phyloP scores from a whole-genome alignment of 2,888 invertebrate genomes.

The Lasioglossum marginatum region DNA sequence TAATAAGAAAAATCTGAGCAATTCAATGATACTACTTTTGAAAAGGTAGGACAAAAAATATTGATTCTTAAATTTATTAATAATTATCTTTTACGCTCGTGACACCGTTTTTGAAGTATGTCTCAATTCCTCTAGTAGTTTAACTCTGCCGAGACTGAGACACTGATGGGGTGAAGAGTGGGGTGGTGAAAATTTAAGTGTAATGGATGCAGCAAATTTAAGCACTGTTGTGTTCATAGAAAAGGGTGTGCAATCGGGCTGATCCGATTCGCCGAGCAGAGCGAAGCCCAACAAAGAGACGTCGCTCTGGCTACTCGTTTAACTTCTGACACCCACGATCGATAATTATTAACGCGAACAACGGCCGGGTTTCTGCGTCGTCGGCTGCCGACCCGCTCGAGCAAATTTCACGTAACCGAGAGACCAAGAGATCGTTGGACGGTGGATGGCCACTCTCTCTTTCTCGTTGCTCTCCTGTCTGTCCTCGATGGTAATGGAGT shows the following conservation, averaged over 20 bases:
- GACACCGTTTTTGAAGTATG: background rate
- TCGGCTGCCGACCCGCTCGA: constrained; percentile 16
- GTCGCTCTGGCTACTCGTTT: constrained; percentile 40
- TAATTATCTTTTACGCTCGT: background rate
- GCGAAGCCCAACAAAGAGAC: constrained; percentile 24
- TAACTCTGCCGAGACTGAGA: background rate
- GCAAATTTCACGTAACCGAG: constrained; percentile 32
- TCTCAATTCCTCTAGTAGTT: background rate
- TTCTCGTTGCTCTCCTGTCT: background rate
- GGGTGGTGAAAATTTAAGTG: background rate
- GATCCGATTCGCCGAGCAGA: constrained; percentile 42
- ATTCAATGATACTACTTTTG: background rate
- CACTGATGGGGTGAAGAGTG: background rate
- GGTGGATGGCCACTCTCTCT: constrained; percentile 7
- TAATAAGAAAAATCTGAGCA: background rate
- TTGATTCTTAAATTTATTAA: background rate
- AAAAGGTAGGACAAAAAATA: background rate
- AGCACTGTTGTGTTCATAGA: background rate
- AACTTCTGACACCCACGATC: constrained; percentile 50
- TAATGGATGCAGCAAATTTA: background rate
- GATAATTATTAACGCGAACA: constrained; percentile 60
- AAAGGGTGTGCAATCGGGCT: constrained; percentile 17
- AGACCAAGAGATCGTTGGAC: background rate
- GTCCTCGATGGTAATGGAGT: constrained; percentile 8
- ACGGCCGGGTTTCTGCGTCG: constrained; percentile 29